Evolutionary conservation across 2,888 invertebrate species (phyloP).

Genomic region (Dryadula phaetusa): DNA sequence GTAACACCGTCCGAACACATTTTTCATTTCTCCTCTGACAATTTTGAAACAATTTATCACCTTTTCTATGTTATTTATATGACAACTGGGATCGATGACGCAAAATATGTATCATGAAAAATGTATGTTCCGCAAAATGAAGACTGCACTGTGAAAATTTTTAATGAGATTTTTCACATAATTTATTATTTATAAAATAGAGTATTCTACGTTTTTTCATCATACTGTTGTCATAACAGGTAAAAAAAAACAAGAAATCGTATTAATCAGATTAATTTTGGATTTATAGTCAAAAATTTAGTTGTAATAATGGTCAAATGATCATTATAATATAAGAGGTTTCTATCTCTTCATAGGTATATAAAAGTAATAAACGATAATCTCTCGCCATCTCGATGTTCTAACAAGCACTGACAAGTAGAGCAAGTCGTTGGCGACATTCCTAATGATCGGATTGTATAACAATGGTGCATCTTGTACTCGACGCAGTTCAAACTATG

Average conservation of each 20-base stretch:
- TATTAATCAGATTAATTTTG: neutral
- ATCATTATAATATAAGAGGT: constrained; percentile 1
- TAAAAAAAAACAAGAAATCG: too few relatives aligned
- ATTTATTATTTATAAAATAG: neutral
- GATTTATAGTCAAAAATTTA: neutral
- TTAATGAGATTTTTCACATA: constrained; percentile 7
- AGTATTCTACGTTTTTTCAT: too few relatives aligned
- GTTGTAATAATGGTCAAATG: neutral
- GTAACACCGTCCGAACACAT: constrained; percentile 59
- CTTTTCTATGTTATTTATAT: constrained; percentile 23
- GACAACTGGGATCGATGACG: constrained; percentile 24
- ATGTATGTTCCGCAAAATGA: constrained; percentile 1
- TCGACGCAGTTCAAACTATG: constrained; percentile 23
- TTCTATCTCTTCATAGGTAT: constrained; percentile 6
- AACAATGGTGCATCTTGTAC: constrained; percentile 33
- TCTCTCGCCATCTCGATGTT: constrained; percentile 29
- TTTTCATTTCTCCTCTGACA: constrained; percentile 54
- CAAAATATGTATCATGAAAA: constrained; percentile 10
- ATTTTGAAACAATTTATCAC: constrained; percentile 33
- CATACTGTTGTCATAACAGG: too few relatives aligned
- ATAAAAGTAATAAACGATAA: constrained; percentile 25
- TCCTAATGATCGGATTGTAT: constrained; percentile 37
- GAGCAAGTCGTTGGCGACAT: constrained; percentile 34
- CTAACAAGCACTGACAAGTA: constrained; percentile 35
- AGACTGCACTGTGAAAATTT: neutral